Base-by-base conservation (phyloP, 2,797 vertebrate genomes). In the Lophius americanus region DNA sequence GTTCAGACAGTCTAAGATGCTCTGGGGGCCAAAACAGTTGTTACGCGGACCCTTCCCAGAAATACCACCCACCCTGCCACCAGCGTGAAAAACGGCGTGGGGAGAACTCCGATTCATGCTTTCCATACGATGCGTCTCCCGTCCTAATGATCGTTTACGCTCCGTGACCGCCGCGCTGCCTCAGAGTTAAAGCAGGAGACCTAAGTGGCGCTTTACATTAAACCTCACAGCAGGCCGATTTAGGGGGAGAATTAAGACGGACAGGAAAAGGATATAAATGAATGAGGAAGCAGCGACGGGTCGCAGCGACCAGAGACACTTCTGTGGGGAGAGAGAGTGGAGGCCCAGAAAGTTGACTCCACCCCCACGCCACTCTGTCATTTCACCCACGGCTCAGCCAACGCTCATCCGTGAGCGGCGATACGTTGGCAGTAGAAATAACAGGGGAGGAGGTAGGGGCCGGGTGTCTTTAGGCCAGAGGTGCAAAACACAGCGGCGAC, bases 291-390 rank as follows among this genome's bases (percentile, higher is more conserved):
- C 46, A 65, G 60, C 64, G 43, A 7, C 70, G 87, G 71, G 83
- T 83, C 73, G 49, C 50, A 81, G 88, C 2, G 84, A 88, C 86
- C 66, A 41, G 13, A 54, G 67, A 65, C 67, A 82, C 84, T 87
- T 85, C 84, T 69, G 79, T 82, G 84, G 82, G 65, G 68, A 86
- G 75, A 67, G 85, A 75, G 68, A 66, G 54, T 63, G 65, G 76
- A 79, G 78, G 59, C 74, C 76, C 51, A 69, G 9, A 85, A 76
- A 84, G 76, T 51, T 86, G 81, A 80, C 82, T 85, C 78, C 84
- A 78, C 86, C 69, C 78, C 78, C 76, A 32, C 63, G 23, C 64
- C 69, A 66, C 89, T 85, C 89, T 90, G 82, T 90, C 83, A 92
- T 92, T 91, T 90, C 36, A 82, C 79, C 82, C 73, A 59, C 7